Percentiles rank a stretch among this genome's conserved stretches.
Evolutionary conservation across 2,797 vertebrate genomes (phyloP).

Genomic region (Alauda arvensis): DNA sequence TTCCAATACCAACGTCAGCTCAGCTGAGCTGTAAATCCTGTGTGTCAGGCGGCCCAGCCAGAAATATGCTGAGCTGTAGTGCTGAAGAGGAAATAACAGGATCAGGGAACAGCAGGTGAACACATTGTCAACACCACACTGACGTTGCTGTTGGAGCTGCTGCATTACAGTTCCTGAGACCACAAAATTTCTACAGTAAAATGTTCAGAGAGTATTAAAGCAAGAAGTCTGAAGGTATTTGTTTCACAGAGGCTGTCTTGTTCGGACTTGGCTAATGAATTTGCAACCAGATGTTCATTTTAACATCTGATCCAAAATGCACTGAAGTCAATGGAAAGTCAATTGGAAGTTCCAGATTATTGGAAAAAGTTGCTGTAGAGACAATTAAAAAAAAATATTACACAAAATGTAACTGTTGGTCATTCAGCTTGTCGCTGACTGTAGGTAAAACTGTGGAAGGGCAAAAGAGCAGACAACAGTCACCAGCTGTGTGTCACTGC

Average conservation of each 20-base stretch:
- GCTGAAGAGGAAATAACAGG: constrained; percentile 34
- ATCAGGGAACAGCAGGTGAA: constrained; percentile 39
- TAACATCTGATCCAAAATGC: constrained; percentile 12
- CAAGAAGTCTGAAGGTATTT: neutral
- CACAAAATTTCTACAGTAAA: neutral
- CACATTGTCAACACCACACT: neutral
- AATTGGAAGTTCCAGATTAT: constrained; percentile 7
- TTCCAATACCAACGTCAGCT: constrained; percentile 33
- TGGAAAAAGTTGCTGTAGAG: neutral
- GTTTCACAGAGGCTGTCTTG: neutral
- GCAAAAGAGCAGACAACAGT: neutral
- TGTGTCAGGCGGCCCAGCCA: neutral
- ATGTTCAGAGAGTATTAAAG: neutral
- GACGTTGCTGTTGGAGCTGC: neutral
- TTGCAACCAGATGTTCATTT: constrained; percentile 37
- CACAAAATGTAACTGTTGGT: neutral
- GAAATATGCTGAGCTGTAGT: constrained; percentile 11
- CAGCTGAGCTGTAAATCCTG: constrained; percentile 38
- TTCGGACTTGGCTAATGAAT: constrained; percentile 9
- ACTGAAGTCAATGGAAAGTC: constrained; percentile 36
- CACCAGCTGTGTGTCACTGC: neutral
- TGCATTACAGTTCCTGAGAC: neutral
- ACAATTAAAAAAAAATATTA: neutral
- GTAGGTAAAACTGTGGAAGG: neutral
- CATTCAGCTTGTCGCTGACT: neutral